These are phyloP conservation scores for Leptosomus discolor DNA, from an alignment of 2,113 vertebrate genomes.

Conservation along the genomic window DNA sequence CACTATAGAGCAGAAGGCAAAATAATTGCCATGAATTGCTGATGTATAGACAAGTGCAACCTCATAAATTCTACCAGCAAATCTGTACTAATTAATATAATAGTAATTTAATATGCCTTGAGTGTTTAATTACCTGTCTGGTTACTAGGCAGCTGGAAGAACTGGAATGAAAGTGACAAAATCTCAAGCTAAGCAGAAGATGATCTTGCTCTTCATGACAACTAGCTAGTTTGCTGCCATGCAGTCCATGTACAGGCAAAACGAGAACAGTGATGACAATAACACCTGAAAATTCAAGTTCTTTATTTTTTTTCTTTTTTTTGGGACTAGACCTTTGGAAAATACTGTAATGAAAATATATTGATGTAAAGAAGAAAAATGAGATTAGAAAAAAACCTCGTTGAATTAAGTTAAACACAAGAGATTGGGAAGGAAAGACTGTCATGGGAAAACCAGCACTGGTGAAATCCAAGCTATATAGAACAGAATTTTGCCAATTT, in stretches of 20 bases:
- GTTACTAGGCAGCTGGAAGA: conserved; percentile 38
- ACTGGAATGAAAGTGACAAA: background rate
- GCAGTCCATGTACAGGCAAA: background rate
- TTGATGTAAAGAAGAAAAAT: background rate
- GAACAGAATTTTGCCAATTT: background rate
- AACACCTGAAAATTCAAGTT: background rate
- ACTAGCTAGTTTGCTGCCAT: background rate
- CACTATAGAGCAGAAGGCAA: background rate
- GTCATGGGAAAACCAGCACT: background rate
- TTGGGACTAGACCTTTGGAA: background rate
- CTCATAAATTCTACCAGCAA: background rate
- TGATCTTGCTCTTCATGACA: background rate
- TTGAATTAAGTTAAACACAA: background rate
- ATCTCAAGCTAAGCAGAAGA: background rate
- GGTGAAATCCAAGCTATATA: background rate
- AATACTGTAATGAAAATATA: background rate
- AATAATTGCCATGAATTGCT: background rate
- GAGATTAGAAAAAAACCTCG: accelerated
- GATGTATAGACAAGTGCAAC: background rate
- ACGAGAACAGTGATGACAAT: background rate
- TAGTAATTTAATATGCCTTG: background rate
- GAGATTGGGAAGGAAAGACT: background rate
- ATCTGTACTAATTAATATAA: background rate
- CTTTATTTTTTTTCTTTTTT: background rate
- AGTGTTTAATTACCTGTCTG: background rate